A percentile compares a stretch with the other conserved stretches of the same genome.
Evolutionary conservation across 2,113 vertebrate genomes (phyloP).

Genomic region (Misgurnus anguillicaudatus): DNA sequence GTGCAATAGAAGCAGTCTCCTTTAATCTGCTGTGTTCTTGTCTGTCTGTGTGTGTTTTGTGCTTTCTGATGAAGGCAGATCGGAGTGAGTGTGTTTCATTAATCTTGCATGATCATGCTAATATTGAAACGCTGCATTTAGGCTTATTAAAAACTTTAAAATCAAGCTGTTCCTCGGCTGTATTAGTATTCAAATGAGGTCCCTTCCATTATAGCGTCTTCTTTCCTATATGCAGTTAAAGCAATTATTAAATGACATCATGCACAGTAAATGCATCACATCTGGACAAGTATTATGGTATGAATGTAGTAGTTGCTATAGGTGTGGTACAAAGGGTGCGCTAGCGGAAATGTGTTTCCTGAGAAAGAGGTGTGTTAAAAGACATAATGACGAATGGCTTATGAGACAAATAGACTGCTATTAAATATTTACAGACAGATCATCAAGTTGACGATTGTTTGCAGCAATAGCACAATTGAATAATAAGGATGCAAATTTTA

Average conservation of each 20-base stretch:
- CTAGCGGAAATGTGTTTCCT: neutral
- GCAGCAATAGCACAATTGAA: too few relatives aligned
- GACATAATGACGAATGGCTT: too few relatives aligned
- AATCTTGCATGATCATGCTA: constrained; percentile 10
- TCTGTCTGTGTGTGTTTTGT: constrained; percentile 5
- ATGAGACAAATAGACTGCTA: neutral
- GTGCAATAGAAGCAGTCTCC: constrained; percentile 35
- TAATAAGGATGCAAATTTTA: too few relatives aligned
- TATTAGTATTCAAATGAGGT: neutral
- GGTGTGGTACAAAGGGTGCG: too few relatives aligned
- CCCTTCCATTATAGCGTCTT: too few relatives aligned
- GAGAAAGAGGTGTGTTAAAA: neutral
- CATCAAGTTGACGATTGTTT: neutral
- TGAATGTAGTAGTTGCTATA: too few relatives aligned
- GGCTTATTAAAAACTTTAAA: constrained; percentile 11
- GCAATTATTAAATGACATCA: neutral
- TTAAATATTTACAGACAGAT: neutral
- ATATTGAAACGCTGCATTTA: constrained; percentile 5
- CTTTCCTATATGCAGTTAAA: neutral
- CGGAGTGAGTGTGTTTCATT: neutral
- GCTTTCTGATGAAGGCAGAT: neutral
- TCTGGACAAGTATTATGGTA: too few relatives aligned
- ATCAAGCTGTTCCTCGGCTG: neutral
- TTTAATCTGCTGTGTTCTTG: constrained; percentile 15
- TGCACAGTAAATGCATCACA: too few relatives aligned